phyloP scores from a whole-genome alignment of 2,797 vertebrate genomes.

The Buceros bicornis region DNA sequence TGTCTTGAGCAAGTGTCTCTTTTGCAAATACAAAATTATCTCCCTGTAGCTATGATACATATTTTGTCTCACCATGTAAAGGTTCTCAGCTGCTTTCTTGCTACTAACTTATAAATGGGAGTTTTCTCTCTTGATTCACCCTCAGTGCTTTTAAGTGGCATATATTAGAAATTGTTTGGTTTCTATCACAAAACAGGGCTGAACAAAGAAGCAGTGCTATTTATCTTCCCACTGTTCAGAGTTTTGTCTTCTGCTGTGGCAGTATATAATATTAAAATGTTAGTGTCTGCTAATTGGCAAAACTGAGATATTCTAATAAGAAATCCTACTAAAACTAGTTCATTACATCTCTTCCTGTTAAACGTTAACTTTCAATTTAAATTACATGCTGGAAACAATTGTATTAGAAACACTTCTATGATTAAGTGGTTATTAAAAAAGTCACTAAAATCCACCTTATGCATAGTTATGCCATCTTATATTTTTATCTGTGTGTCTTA shows the following conservation, averaged over 20 bases:
- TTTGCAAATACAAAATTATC: not conserved
- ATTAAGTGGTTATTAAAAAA: conserved; percentile 49
- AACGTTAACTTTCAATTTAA: conserved; percentile 43
- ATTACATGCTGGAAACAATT: conserved; percentile 55
- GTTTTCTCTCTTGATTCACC: not conserved
- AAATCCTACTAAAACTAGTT: conserved; percentile 5
- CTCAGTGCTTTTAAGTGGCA: not conserved
- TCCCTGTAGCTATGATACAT: not conserved
- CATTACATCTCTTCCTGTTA: conserved; percentile 16
- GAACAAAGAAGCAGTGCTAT: not conserved
- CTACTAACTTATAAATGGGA: not conserved
- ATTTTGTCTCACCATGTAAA: not conserved
- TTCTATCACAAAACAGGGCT: not conserved
- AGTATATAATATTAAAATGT: not conserved
- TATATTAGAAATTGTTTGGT: not conserved
- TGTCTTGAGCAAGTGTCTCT: not conserved
- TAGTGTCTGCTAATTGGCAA: conserved; percentile 23
- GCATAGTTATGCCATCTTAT: conserved; percentile 13
- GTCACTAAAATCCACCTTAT: conserved; percentile 38
- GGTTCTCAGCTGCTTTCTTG: not conserved
- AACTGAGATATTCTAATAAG: not conserved
- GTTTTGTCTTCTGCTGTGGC: not conserved
- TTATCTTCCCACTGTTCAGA: not conserved
- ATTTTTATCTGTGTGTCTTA: conserved; percentile 12
- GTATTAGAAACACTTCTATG: conserved; percentile 33